Evolutionary conservation across 2,113 vertebrate species (phyloP).

Genomic region (Actenoides lindsayi): DNA sequence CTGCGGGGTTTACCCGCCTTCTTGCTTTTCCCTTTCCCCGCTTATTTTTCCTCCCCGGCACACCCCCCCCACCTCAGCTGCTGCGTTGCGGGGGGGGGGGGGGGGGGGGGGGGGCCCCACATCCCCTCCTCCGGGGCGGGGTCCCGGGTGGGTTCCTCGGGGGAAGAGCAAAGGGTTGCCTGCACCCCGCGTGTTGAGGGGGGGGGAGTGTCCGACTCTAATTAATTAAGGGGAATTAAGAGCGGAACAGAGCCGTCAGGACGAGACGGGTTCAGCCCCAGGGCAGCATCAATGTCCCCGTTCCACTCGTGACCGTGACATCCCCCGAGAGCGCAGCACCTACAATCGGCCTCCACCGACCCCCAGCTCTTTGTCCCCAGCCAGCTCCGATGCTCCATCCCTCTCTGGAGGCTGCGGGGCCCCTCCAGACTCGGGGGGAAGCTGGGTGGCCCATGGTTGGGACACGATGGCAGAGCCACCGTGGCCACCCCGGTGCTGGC

Average conservation of each 20-base stretch:
- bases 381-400: rapidly evolving
- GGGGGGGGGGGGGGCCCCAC: too few relatives aligned
- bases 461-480: rapidly evolving
- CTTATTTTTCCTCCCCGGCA: too few relatives aligned
- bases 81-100: too few relatives aligned
- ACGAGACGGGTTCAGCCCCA: not conserved
- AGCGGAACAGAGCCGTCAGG: not conserved
- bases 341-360: rapidly evolving
- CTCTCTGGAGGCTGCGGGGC: rapidly evolving
- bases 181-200: not conserved
- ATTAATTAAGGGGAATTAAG: not conserved
- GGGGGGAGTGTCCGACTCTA: not conserved
- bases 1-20: too few relatives aligned
- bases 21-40: too few relatives aligned
- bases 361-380: not conserved
- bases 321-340: not conserved
- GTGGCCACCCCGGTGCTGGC: rapidly evolving
- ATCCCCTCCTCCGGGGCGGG: too few relatives aligned
- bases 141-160: not conserved
- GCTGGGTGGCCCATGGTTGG: not conserved
- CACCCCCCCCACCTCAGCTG: too few relatives aligned
- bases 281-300: rapidly evolving
- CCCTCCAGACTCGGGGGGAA: rapidly evolving
- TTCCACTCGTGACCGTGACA: not conserved
- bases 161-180: not conserved